phyloP scores from a whole-genome alignment of 2,797 vertebrate species.

The Yasuhikotakia modesta region DNA sequence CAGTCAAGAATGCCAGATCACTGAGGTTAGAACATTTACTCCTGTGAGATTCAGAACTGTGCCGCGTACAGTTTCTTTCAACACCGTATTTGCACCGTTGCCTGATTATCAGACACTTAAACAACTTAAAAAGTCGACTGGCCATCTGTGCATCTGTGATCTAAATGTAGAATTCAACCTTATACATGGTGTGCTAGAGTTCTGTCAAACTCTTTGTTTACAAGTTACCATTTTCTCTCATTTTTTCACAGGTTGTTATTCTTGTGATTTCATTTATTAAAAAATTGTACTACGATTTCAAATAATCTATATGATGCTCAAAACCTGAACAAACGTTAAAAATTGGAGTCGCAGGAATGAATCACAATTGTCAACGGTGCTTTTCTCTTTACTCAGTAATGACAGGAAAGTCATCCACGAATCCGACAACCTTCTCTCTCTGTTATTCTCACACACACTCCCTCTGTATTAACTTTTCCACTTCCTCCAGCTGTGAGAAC shows the following conservation, averaged over 20 bases:
- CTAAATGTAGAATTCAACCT: not conserved
- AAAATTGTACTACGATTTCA: too few species aligned
- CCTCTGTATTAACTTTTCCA: constrained; percentile 44
- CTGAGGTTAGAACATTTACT: too few species aligned
- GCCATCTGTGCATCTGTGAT: not conserved
- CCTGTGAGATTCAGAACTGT: not conserved
- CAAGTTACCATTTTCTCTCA: not conserved
- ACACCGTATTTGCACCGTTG: not conserved
- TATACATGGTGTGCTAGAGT: not conserved
- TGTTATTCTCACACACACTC: constrained; percentile 5
- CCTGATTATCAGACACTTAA: not conserved
- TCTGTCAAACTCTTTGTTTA: constrained; percentile 33
- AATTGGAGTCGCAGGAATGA: too few species aligned
- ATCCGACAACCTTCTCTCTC: constrained; percentile 9
- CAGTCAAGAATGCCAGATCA: too few species aligned
- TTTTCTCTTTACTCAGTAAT: constrained; percentile 40
- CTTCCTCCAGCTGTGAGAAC: constrained; percentile 44
- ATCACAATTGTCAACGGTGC: too few species aligned
- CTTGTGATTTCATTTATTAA: too few species aligned
- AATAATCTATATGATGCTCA: too few species aligned
- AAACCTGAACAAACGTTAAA: not conserved
- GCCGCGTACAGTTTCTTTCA: not conserved
- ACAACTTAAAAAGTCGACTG: not conserved
- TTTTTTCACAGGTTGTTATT: too few species aligned
- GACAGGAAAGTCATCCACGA: constrained; percentile 29